Conservation (phyloP, 2,113 vertebrate species). For the Aspiorhynchus laticeps region DNA sequence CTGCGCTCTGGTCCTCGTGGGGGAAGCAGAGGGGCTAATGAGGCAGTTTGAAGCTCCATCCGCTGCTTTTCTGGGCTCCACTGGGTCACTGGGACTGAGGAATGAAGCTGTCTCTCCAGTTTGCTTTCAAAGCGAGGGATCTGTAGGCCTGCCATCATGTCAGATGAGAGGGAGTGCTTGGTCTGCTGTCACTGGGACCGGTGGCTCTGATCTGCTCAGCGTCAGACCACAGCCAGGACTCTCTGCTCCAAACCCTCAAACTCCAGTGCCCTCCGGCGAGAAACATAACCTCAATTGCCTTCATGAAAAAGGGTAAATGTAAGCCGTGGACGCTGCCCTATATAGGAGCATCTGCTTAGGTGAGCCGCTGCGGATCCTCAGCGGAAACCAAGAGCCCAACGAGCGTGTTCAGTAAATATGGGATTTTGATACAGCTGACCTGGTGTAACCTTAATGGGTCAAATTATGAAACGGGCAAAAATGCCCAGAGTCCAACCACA, state of each 20-base stretch:
- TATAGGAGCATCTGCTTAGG: constrained; percentile 37
- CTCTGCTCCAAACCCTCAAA: constrained; percentile 35
- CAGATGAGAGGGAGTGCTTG: constrained; percentile 45
- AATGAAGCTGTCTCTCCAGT: constrained; percentile 49
- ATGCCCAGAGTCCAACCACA: background rate
- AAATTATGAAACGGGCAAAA: background rate
- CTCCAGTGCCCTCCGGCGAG: constrained; percentile 34
- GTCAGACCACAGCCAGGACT: constrained; percentile 41
- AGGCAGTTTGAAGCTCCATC: constrained; percentile 50
- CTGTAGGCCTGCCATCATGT: constrained; percentile 43
- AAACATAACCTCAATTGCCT: constrained; percentile 39
- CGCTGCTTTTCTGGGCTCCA: constrained; percentile 41
- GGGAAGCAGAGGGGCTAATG: constrained; percentile 46
- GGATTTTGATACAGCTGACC: background rate
- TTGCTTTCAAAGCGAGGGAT: constrained; percentile 51
- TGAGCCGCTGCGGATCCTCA: background rate
- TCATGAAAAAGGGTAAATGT: background rate
- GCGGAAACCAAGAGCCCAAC: background rate
- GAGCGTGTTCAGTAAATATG: background rate
- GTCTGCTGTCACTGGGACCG: constrained; percentile 32
- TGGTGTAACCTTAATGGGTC: background rate
- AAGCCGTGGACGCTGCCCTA: constrained; percentile 17
- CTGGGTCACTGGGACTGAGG: background rate
- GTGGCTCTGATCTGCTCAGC: constrained; percentile 47
- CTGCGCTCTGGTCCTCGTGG: constrained; percentile 25